Conservation (phyloP, 2,797 vertebrate species). For the Xenops minutus region DNA sequence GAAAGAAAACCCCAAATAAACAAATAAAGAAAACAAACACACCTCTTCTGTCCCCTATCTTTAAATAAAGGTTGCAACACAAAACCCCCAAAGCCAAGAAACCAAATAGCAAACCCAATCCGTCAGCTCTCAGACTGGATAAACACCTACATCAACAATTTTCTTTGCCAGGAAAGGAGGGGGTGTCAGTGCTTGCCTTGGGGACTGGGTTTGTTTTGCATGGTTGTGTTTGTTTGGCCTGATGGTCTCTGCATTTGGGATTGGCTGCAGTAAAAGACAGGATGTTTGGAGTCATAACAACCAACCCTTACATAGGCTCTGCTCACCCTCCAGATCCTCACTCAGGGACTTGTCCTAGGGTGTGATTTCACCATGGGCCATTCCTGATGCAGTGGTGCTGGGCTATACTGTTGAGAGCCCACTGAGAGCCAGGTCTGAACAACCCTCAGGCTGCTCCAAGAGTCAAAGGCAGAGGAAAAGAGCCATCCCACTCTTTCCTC, state of each 20-base stretch:
- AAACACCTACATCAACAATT: neutral
- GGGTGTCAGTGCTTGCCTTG: neutral
- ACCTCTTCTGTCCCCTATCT: neutral
- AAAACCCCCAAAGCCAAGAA: neutral
- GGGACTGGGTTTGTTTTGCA: conserved; percentile 24
- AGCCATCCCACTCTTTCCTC: neutral
- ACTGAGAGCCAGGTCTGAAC: neutral
- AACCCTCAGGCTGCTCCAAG: neutral
- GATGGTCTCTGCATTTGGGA: conserved; percentile 2
- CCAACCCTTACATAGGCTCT: neutral
- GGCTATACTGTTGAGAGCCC: neutral
- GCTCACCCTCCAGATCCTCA: neutral
- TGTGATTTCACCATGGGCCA: neutral
- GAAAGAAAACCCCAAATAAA: conserved; percentile 40
- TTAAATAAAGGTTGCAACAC: conserved; percentile 35
- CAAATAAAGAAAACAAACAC: neutral
- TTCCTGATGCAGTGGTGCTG: accelerated
- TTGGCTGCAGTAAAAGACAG: neutral
- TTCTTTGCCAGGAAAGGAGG: neutral
- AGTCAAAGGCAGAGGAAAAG: neutral
- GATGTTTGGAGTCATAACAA: neutral
- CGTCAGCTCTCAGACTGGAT: neutral
- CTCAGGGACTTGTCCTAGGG: neutral
- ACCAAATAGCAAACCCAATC: neutral
- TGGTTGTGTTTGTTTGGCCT: conserved; percentile 11